Evolutionary conservation across 2,888 invertebrate species (phyloP), one percentile per base, ranked within the genome.

Genomic region (Drosophila demipolita): DNA sequence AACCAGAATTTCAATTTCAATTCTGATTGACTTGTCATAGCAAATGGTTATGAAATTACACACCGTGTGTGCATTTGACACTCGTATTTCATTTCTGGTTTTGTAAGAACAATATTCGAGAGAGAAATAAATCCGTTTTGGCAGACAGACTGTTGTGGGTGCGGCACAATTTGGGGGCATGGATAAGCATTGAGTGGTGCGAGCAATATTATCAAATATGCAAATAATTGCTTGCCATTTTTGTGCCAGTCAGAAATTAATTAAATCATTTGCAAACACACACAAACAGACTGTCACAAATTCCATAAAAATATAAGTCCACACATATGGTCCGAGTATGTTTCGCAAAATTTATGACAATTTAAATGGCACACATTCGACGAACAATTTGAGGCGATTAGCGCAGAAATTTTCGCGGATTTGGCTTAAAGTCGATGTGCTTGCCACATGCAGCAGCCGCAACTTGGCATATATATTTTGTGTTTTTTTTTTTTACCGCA

Each of bases 281-380:
- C 61, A 42, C 61, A 48, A 12, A 50, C 66, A 48, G 49, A 40
- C 57, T 70, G 77, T 32, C 80, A 66, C 40, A 42, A 68, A 82
- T 77, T 59, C 42, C 26, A 26, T 15, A 83, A 62, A 64, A 48
- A 60, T 55, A 66, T 57, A 69, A 75, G 55, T 72, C 67, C 50
- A n/a, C 20, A 36, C 65, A 67, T 60, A 60, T 67, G 68, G 23
- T 29, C 54, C 53, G 72, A 23, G 49, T 49, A 67, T 66, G 53
- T 63, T 68, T 63, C 65, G 57, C 29, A 74, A 81, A 85, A 87
- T 89, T 87, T 89, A 87, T 87, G 83, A 87, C 86, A 89, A 83
- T 87, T 89, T 87, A 89, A 87, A 89, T 87, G 86, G 78, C 78
- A 77, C 77, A 87, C 87, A 87, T 89, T 89, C 83, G 89, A 81